Evolutionary conservation across 1,140 invertebrate species (phyloP), one percentile per base, ranked within the genome.

Genomic region (Zaprionus inermis): DNA sequence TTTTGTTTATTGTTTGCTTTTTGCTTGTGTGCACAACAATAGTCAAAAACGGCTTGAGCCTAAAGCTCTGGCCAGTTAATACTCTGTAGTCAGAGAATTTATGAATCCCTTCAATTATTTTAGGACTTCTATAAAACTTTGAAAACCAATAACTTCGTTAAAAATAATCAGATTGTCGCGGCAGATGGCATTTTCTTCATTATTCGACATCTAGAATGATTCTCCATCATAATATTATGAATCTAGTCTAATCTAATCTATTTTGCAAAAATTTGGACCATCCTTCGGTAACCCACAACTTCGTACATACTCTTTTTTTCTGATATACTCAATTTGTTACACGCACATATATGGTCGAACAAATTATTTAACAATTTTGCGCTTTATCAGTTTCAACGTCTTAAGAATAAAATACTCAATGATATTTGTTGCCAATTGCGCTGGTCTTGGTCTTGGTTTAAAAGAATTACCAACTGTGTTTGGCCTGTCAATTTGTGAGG

Each of bases 351-450:
- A 22, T 3, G 18, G 10, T 12, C 9, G 44, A 20, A 46, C 11
- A 46, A 46, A 46, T 11, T 46, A 20, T 46, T 46, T 46, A 46
- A 0, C n/a, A 46, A 20, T 46, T 46, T 11, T 16, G 44, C 16
- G 44, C 44, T 22, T 49, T 49, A 12, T 49, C 44, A 22, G 38
- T 46, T 30, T 49, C 1, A 0, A 10, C 41, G 20, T 14, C 6
- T 59, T 49, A 28, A 6, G n/a, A 54, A 18, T 49, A 18, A 12
- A n/a, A 55, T 32, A 55, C n/a, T n/a, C n/a, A n/a, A n/a, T n/a
- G 11, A 30, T 44, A 55, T 49, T 64, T 72, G 61, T 58, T 72
- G 69, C 44, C 54, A 72, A 72, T 72, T 58, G 69, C 20, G n/a
- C n/a, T n/a, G n/a, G n/a, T n/a, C n/a, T n/a, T 51, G 20, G 16